A percentile compares a stretch with the other conserved stretches of the same genome.
These are phyloP conservation scores for Drosophila atroscutellata DNA, from an alignment of 2,888 invertebrate species.

Conservation along the genomic window DNA sequence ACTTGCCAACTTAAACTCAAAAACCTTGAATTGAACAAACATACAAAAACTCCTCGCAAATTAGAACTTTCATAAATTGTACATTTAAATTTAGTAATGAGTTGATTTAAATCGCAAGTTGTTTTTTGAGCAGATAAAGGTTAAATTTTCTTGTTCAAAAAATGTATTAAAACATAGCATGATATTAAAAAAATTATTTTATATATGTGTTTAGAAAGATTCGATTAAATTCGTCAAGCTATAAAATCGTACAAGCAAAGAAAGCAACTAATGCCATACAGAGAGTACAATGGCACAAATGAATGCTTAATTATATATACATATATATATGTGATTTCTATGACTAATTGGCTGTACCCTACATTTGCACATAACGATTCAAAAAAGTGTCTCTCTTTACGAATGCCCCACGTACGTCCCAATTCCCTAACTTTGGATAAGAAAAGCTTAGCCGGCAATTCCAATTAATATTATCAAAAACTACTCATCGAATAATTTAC, in stretches of 20 bases:
- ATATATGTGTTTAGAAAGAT: not conserved
- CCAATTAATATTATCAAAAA: not conserved
- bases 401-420: slow-evolving; percentile 2
- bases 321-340: not conserved
- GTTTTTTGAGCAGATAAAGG: not conserved
- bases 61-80: not conserved
- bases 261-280: slow-evolving; percentile 17
- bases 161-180: not conserved
- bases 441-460: not conserved
- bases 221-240: not conserved
- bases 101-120: not conserved
- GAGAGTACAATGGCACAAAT: slow-evolving; percentile 4
- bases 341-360: slow-evolving; percentile 45
- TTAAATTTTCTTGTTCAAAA: not conserved
- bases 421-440: not conserved
- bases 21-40: not conserved
- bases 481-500: not conserved
- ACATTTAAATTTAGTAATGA: not conserved
- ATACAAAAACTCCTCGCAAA: not conserved
- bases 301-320: not conserved
- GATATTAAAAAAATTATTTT: not conserved
- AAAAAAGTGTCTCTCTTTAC: not conserved
- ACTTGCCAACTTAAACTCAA: not conserved
- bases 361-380: slow-evolving; percentile 5
- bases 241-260: slow-evolving; percentile 13